phyloP scores from a whole-genome alignment of 2,888 invertebrate species.

The Pachydiplax longipennis region DNA sequence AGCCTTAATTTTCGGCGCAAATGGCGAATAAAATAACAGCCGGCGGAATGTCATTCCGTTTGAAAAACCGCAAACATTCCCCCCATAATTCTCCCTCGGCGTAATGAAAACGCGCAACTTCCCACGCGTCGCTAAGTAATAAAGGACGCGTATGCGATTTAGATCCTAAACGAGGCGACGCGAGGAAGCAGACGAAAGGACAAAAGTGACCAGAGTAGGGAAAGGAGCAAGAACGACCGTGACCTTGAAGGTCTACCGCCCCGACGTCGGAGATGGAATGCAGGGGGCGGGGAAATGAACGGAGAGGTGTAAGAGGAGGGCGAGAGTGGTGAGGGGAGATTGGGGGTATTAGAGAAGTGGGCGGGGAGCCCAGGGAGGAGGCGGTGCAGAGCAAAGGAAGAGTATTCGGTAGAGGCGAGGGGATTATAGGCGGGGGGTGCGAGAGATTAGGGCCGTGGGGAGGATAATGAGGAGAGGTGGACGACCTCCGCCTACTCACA shows the following conservation, averaged over 20 bases:
- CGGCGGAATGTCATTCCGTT: too few species aligned
- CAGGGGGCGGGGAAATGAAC: not conserved
- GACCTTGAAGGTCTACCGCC: not conserved
- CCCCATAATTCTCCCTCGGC: too few species aligned
- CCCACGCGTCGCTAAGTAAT: too few species aligned
- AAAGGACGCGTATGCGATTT: not conserved
- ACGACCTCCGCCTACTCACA: slow-evolving; percentile 37
- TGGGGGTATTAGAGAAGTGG: not conserved
- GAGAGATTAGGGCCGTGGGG: slow-evolving; percentile 18
- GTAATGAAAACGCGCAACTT: too few species aligned
- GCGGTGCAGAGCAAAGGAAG: not conserved
- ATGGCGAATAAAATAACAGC: too few species aligned
- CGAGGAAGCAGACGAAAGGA: not conserved
- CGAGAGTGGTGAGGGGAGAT: slow-evolving; percentile 14
- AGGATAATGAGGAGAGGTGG: slow-evolving; percentile 46
- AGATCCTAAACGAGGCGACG: not conserved
- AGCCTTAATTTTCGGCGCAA: too few species aligned
- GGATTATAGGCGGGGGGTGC: not conserved
- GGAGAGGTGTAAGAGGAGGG: not conserved
- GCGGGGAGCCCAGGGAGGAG: not conserved
- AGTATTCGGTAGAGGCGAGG: not conserved
- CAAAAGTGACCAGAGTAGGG: not conserved
- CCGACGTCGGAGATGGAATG: not conserved
- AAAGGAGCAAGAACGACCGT: not conserved
- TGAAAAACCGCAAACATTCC: too few species aligned